These are phyloP conservation scores for Lutjanus argentimaculatus DNA, from an alignment of 2,797 vertebrate species.

Conservation along the genomic window DNA sequence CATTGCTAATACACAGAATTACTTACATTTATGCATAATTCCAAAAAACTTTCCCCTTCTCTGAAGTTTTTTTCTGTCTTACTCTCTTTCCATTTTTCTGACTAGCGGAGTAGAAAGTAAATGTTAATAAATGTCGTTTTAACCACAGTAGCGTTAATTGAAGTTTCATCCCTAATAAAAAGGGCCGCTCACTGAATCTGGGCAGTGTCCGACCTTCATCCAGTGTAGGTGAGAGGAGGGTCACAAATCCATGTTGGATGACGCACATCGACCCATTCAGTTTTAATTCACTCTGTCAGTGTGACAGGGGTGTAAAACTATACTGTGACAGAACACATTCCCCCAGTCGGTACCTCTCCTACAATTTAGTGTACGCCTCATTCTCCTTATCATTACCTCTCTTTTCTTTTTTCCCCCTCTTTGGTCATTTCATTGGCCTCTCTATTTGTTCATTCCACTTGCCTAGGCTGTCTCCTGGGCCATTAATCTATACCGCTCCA, in stretches of 20 bases:
- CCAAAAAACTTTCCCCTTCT: background rate
- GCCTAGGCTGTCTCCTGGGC: slow-evolving; percentile 76
- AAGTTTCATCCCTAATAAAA: background rate
- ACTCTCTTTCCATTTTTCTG: background rate
- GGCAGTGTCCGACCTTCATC: slow-evolving; percentile 30
- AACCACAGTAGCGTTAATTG: background rate
- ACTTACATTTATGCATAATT: background rate
- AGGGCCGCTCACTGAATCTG: background rate
- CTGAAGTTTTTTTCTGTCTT: background rate
- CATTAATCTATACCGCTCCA: slow-evolving; percentile 81
- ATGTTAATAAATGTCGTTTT: slow-evolving; percentile 14
- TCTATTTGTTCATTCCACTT: slow-evolving; percentile 80
- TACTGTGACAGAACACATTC: slow-evolving; percentile 50
- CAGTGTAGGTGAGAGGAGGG: slow-evolving; percentile 8
- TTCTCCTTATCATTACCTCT: slow-evolving; percentile 66
- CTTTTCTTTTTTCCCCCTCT: slow-evolving; percentile 14
- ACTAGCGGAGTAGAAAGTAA: slow-evolving; percentile 8
- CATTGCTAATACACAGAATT: background rate
- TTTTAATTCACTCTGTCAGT: slow-evolving; percentile 37
- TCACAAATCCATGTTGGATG: slow-evolving; percentile 24
- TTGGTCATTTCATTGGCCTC: slow-evolving; percentile 66
- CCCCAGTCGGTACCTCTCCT: slow-evolving; percentile 32
- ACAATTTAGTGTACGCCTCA: slow-evolving; percentile 48
- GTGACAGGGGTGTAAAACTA: slow-evolving; percentile 43
- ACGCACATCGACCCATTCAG: slow-evolving; percentile 21